Evolutionary conservation across 2,797 vertebrate species (phyloP), one percentile per base, ranked within the genome.

Genomic region (Carduelis carduelis): DNA sequence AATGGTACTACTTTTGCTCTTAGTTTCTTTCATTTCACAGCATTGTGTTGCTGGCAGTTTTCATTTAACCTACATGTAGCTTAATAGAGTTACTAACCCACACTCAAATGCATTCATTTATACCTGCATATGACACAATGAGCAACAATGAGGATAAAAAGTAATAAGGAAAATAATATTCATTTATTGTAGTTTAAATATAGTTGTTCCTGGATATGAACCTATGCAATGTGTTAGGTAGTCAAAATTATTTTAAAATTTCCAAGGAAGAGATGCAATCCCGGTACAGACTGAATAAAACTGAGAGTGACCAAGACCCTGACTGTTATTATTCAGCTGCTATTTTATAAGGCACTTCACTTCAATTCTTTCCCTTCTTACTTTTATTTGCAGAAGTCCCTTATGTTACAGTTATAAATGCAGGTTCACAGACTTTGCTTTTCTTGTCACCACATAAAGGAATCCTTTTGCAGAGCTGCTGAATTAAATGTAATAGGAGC

Each of bases 401-500:
- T 63, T 84, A 89, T n/a, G 53, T 64, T 91, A 84, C 44, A 26
- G 26, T 64, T 95, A 78, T 4, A 94, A 93, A 92, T 2, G 52
- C 65, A 86, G 68, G 50, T 78, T 97, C 65, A 89, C 71, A 96
- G 75, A 86, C 95, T 93, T 89, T 74, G 52, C 89, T 93, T 91
- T 93, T 96, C 78, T 86, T 95, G 89, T 92, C 52, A 75, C 34
- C 28, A 56, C 92, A 90, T 93, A 82, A 96, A 93, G 81, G 84
- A 90, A 88, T 87, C 86, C 64, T 90, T 95, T 75, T 78, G 83
- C 59, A 88, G 89, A 77, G 85, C 39, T 85, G 70, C 80, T 94
- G 92, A 93, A 92, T 90, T 75, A 80, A 90, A 65, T 44, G 82
- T 47, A 85, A 94, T 20, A 89, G 69, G 18, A 93, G 39, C 59